phyloP scores from a whole-genome alignment of 1,140 invertebrate species.

The Euwallacea fornicatus region DNA sequence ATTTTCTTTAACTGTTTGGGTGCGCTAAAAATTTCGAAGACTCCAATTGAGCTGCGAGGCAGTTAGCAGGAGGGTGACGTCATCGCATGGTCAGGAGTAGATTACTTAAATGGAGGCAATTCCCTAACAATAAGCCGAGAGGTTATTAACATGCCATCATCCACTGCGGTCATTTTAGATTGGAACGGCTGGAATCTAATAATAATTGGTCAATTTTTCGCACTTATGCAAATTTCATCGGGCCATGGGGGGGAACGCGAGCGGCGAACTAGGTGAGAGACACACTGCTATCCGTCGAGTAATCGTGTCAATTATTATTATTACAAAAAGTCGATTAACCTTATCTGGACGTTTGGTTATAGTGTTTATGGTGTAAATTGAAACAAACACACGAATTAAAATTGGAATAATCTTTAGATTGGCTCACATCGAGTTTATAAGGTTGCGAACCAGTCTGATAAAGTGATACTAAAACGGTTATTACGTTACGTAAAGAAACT shows the following conservation, averaged over 20 bases:
- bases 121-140: background rate
- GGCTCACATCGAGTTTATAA: slow-evolving; percentile 2
- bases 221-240: too few species aligned
- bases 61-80: too few species aligned
- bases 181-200: too few species aligned
- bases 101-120: background rate
- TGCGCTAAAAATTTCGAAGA: too few species aligned
- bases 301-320: background rate
- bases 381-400: slow-evolving; percentile 17
- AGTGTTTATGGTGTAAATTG: slow-evolving; percentile 12
- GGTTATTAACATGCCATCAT: background rate
- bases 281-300: too few species aligned
- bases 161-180: background rate
- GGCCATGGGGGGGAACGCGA: too few species aligned
- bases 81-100: background rate
- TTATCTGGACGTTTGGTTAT: background rate
- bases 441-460: slow-evolving; percentile 13
- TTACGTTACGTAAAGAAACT: background rate
- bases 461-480: background rate
- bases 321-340: background rate
- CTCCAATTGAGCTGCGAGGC: too few species aligned
- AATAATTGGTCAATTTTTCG: too few species aligned
- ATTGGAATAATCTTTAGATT: background rate
- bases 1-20: background rate
- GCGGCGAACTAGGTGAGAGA: too few species aligned